A percentile compares a stretch with the other conserved stretches of the same genome.
Conservation (phyloP, 2,797 vertebrate genomes). For the Pterois miles region DNA sequence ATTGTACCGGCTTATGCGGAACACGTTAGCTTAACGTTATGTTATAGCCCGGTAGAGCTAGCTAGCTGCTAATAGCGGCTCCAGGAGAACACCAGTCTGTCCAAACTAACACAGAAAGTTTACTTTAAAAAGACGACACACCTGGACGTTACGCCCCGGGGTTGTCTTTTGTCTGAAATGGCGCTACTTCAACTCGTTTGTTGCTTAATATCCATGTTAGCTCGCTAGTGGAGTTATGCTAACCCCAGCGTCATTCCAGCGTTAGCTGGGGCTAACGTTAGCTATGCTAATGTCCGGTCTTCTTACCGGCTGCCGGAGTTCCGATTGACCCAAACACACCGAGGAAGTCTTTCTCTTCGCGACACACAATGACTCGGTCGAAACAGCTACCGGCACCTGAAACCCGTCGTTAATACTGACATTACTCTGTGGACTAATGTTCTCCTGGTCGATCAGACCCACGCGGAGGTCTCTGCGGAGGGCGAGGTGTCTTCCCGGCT, state of each 20-base stretch:
- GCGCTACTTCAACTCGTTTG: too few relatives aligned
- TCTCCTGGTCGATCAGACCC: not conserved
- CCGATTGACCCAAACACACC: not conserved
- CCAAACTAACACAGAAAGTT: not conserved
- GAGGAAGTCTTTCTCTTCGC: not conserved
- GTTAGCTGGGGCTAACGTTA: not conserved
- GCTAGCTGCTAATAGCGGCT: not conserved
- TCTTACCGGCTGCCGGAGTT: slow-evolving; percentile 44
- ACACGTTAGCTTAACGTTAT: not conserved
- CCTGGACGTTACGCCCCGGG: too few relatives aligned
- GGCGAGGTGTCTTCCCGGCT: fast-evolving
- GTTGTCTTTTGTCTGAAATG: too few relatives aligned
- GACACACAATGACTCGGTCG: not conserved
- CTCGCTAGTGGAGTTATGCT: too few relatives aligned
- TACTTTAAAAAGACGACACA: not conserved
- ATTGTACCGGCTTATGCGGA: not conserved
- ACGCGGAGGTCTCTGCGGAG: not conserved
- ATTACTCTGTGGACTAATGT: not conserved
- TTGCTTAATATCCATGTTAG: too few relatives aligned
- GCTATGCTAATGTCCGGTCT: too few relatives aligned
- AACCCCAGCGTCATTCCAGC: too few relatives aligned
- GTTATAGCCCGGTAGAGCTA: not conserved
- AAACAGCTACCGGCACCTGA: not conserved
- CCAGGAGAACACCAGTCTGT: not conserved
- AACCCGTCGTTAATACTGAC: not conserved